Base-by-base conservation (phyloP, 2,113 vertebrate genomes). In the Odontesthes bonariensis region DNA sequence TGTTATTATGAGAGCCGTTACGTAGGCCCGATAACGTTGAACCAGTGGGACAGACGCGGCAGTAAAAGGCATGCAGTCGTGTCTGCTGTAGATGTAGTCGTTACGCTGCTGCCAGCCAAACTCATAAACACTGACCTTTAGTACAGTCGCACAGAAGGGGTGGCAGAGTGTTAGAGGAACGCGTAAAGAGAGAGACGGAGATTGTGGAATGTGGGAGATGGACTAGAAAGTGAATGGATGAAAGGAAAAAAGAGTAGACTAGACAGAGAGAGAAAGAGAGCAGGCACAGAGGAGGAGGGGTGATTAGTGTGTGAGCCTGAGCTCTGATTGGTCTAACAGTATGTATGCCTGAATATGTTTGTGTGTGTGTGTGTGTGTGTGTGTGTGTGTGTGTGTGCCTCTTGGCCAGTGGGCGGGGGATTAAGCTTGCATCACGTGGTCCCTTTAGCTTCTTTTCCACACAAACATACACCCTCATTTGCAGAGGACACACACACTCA, bases 371-470 rank as follows among this genome's bases (percentile, higher is more conserved):
- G 77, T 42, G 20, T 68, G 69, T 73, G 38, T 71, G 33, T 47
- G 40, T 23, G 69, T 59, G n/a, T 35, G 23, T 32, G 51, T 69
- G 66, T 78, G 79, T 67, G 71, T 42, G 54, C 32, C 40, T 70
- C 55, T 46, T 81, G 68, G 75, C 76, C 78, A 76, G 85, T 90
- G 84, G 90, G 91, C 79, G 89, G 90, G 69, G 86, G 89, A 93
- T 93, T 93, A 92, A 77, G 76, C 69, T 63, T 44, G 52, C 22
- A 8, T 93, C 92, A 92, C 89, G 87, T 93, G 92, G 86, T 89
- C 9, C 23, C 86, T 89, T 91, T 90, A 93, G 90, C 92, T 90
- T 88, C 92, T 91, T 90, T 91, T 88, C 77, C 77, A 82, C 92
- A 92, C 80, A 87, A 82, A 86, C 84, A 83, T 86, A 85, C 81